Base-by-base conservation (phyloP, 2,888 invertebrate species). In the Noctuana brunneofusca region DNA sequence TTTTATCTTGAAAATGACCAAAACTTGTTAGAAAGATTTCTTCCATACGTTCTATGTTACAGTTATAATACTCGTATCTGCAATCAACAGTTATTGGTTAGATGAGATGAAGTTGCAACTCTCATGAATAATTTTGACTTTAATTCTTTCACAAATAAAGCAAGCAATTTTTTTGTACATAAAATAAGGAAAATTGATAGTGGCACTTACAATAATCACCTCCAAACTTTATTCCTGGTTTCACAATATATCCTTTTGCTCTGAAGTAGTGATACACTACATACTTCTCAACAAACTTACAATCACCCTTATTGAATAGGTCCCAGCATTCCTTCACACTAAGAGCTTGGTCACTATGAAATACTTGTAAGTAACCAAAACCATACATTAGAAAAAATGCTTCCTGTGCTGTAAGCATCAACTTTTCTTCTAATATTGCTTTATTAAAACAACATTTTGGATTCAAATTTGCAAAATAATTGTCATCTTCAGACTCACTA, bases 181-280 rank as follows among this genome's bases (percentile, higher is more conserved):
- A n/a, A n/a, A n/a, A n/a, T n/a, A n/a, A n/a, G n/a, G n/a, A n/a
- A n/a, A n/a, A n/a, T n/a, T n/a, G n/a, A n/a, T n/a, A n/a, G 35
- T 5, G n/a, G 14, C 38, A 24, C 95, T 94, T 92, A 97, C 97
- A 88, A 86, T 94, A 98, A 82, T 97, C 95, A 4, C 96, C 96
- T 54, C 98, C 98, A 93, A 96, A 98, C 83, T 97, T 97, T 1
- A 96, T 89, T 43, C 97, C 98, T 58, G 96, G 93, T 82, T 96
- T 97, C 0, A 98, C 96, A 63, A 98, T 93, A 96, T 98, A 98
- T 48, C 97, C 97, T 83, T 96, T 96, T n/a, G 96, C 94, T 71
- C 97, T 93, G 76, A 96, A 96, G 83, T 97, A 95, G 80, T 96
- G 95, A 83, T 97, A 98, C 0, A 95, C 95, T 30, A 96, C 93